phyloP scores from a whole-genome alignment of 2,797 vertebrate species.

The Schizopygopsis pylzovi region DNA sequence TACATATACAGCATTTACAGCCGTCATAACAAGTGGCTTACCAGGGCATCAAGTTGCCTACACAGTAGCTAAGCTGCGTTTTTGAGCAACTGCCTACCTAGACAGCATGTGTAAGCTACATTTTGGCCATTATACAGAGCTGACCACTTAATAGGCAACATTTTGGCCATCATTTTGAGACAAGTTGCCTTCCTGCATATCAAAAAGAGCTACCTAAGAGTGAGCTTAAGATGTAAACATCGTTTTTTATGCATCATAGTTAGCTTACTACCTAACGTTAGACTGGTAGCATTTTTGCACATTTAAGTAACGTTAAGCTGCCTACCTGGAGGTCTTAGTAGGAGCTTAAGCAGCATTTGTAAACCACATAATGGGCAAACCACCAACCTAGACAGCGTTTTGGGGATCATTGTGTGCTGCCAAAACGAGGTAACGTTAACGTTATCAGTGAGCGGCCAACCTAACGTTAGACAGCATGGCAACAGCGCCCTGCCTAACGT shows the following conservation, averaged over 20 bases:
- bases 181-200: neutral
- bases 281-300: neutral
- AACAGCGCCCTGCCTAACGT: neutral
- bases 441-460: neutral
- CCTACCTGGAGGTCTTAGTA: neutral
- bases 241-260: neutral
- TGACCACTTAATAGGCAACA: neutral
- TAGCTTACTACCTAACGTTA: neutral
- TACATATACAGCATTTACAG: neutral
- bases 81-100: neutral
- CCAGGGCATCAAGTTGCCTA: neutral
- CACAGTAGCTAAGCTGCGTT: neutral
- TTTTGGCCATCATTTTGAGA: neutral
- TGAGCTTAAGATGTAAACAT: neutral
- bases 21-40: neutral
- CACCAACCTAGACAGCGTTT: neutral
- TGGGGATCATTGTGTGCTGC: neutral
- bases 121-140: neutral
- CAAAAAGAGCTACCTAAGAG: neutral
- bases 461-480: neutral
- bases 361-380: neutral
- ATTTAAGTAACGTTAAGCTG: neutral
- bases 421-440: no score
- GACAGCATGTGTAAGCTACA: neutral
- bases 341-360: neutral